These are phyloP conservation scores for Cataglyphis hispanica DNA, from an alignment of 1,140 invertebrate genomes.

Conservation along the genomic window DNA sequence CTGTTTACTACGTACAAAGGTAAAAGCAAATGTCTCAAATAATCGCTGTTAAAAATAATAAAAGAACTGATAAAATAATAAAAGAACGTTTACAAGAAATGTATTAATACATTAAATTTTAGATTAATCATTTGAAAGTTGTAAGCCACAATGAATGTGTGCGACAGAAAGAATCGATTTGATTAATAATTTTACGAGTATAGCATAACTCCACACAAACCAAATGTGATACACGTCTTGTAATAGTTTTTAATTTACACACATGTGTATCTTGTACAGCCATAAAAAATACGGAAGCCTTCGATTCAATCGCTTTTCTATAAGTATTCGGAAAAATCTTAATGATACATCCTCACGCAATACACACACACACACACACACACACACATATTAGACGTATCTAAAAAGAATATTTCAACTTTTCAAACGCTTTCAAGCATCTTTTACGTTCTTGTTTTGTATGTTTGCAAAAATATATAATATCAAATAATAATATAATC, in stretches of 20 bases:
- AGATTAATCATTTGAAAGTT: background rate
- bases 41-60: too few relatives aligned
- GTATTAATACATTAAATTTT: background rate
- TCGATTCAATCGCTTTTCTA: background rate
- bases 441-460: background rate
- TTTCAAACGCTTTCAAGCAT: background rate
- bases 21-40: background rate
- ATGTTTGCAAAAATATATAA: background rate
- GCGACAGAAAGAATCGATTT: background rate
- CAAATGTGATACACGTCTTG: background rate
- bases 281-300: slow-evolving; percentile 8
- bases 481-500: background rate
- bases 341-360: background rate
- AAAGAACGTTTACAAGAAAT: background rate
- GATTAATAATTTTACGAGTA: background rate
- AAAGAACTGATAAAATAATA: background rate
- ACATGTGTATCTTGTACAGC: background rate
- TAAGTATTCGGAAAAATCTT: slow-evolving; percentile 6
- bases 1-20: background rate
- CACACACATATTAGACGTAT: background rate
- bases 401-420: background rate
- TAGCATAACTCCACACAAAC: background rate
- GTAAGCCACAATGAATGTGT: background rate
- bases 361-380: too few relatives aligned
- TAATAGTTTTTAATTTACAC: slow-evolving; percentile 1